Conservation (phyloP, 2,113 vertebrate species). For the Oryzias woworae region DNA sequence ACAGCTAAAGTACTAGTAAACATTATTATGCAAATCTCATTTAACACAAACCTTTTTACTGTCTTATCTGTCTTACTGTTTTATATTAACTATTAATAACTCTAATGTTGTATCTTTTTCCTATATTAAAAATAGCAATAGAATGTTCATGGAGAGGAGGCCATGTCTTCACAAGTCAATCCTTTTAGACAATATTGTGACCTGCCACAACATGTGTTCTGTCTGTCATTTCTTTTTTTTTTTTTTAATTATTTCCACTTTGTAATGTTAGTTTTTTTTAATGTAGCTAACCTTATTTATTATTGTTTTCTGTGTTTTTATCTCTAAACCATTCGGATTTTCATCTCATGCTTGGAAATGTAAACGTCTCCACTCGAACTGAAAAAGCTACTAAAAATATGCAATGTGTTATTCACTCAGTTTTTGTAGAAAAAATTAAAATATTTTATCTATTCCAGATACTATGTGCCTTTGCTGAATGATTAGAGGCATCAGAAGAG, state of each 20-base stretch:
- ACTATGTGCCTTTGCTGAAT: conserved; percentile 51
- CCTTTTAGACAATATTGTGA: conserved; percentile 1
- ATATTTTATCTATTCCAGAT: too few relatives aligned
- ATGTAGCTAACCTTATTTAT: conserved; percentile 55
- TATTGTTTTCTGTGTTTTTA: conserved; percentile 42
- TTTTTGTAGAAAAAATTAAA: not conserved
- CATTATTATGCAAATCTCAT: not conserved
- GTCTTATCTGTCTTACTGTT: too few relatives aligned
- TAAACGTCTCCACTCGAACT: conserved; percentile 16
- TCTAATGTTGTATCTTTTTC: too few relatives aligned
- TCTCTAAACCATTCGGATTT: conserved; percentile 11
- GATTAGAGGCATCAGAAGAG: not conserved
- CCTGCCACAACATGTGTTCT: conserved; percentile 1
- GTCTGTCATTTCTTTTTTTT: conserved; percentile 33
- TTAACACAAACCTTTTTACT: too few relatives aligned
- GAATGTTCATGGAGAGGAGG: too few relatives aligned
- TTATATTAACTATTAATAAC: too few relatives aligned
- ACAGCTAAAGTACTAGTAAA: not conserved
- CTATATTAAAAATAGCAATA: too few relatives aligned
- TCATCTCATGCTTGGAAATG: not conserved
- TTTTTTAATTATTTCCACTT: conserved; percentile 13
- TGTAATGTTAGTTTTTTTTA: conserved; percentile 47
- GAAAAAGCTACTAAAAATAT: conserved; percentile 36
- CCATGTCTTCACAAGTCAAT: conserved; percentile 6
- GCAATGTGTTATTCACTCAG: conserved; percentile 20